phyloP scores from a whole-genome alignment of 1,140 invertebrate species.

The Caenorhabditis inopinata region DNA sequence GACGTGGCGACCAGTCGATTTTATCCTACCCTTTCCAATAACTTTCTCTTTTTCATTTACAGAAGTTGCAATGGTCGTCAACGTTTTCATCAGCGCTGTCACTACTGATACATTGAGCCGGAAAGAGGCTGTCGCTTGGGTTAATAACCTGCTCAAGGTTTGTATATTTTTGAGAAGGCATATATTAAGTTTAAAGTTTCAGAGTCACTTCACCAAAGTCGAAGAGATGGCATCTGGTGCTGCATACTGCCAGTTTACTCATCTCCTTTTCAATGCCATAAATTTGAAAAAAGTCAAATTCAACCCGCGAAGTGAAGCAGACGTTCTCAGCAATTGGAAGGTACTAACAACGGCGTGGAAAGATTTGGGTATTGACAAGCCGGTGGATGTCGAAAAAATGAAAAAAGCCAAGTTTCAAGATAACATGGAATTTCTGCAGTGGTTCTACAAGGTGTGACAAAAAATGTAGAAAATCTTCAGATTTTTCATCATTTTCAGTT shows the following conservation, averaged over 20 bases:
- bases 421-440: slow-evolving; percentile 99
- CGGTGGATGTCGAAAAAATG: slow-evolving; percentile 91
- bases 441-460: slow-evolving; percentile 82
- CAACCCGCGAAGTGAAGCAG: slow-evolving; percentile 93
- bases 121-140: slow-evolving; percentile 96
- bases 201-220: slow-evolving; percentile 83
- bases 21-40: not conserved
- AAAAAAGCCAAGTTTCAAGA: slow-evolving; percentile 91
- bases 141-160: slow-evolving; percentile 78
- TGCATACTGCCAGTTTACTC: slow-evolving; percentile 81
- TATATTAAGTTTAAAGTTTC: slow-evolving; percentile 69
- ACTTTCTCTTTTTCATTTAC: not conserved
- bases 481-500: not conserved
- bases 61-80: slow-evolving; percentile 67
- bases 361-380: slow-evolving; percentile 94
- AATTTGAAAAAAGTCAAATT: slow-evolving; percentile 87
- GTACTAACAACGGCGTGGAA: slow-evolving; percentile 90
- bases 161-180: slow-evolving; percentile 68
- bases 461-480: not conserved
- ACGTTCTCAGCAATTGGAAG: slow-evolving; percentile 99
- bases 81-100: slow-evolving; percentile 95
- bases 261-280: slow-evolving; percentile 88
- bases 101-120: slow-evolving; percentile 92
- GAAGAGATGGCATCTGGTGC: slow-evolving; percentile 84
- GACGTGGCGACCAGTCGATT: slow-evolving; percentile 21